These are phyloP conservation scores for Halcyon senegalensis DNA, from an alignment of 2,113 vertebrate genomes.

Conservation along the genomic window DNA sequence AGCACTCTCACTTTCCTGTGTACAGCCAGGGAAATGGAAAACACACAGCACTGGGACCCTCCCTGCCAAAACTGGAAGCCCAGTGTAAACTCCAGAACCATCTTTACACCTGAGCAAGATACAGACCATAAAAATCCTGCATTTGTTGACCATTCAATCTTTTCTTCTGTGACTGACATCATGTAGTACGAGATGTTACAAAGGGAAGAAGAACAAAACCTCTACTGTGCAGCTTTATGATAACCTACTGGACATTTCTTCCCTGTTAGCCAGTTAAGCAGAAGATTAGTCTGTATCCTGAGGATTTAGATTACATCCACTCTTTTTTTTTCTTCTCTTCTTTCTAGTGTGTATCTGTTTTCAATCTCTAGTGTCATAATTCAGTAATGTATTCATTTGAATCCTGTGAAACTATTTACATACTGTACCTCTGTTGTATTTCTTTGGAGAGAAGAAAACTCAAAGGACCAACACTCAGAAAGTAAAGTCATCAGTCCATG, in stretches of 20 bases:
- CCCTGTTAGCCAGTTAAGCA: not conserved
- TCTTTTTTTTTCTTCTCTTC: not conserved
- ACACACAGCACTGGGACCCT: not conserved
- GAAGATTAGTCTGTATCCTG: not conserved
- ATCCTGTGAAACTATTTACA: not conserved
- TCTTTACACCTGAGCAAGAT: not conserved
- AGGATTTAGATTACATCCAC: not conserved
- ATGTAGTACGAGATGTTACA: not conserved
- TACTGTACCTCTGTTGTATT: not conserved
- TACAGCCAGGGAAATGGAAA: not conserved
- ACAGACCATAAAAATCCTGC: not conserved
- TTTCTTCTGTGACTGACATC: not conserved
- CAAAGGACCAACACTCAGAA: not conserved
- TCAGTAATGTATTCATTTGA: not conserved
- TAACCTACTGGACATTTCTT: not conserved
- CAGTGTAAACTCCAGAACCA: not conserved
- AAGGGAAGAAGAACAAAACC: not conserved
- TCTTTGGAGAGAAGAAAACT: not conserved
- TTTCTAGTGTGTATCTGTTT: not conserved
- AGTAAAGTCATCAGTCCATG: not conserved
- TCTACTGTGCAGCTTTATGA: not conserved
- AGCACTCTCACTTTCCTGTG: not conserved
- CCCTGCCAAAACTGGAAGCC: not conserved
- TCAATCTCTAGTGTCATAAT: not conserved
- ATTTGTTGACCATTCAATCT: not conserved